Evolutionary conservation across 2,797 vertebrate genomes (phyloP).

Genomic region (Tamandua tetradactyla): DNA sequence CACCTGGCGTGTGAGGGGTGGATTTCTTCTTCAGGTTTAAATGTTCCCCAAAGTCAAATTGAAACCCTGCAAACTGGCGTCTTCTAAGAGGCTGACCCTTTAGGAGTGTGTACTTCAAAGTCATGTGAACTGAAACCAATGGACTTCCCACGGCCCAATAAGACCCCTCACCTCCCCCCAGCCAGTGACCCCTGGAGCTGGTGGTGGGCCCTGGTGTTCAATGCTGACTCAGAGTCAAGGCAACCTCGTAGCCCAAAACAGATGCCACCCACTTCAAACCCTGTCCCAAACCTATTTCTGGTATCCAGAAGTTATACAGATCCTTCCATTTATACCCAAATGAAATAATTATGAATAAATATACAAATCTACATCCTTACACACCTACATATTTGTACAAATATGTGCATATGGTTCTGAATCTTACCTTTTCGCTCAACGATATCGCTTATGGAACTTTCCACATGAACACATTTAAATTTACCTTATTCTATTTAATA

Average conservation of each 20-base stretch:
- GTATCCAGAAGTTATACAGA: neutral
- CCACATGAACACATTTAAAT: neutral
- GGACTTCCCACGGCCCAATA: neutral
- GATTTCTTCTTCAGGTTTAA: conserved; percentile 28
- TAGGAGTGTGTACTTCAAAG: neutral
- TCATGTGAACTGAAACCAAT: conserved; percentile 56
- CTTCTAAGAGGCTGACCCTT: neutral
- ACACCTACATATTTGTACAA: neutral
- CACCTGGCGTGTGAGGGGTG: conserved; percentile 64
- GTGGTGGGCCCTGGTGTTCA: neutral
- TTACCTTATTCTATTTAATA: neutral
- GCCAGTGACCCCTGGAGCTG: neutral
- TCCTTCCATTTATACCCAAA: neutral
- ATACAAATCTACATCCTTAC: neutral
- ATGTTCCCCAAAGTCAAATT: conserved; percentile 57
- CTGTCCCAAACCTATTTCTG: neutral
- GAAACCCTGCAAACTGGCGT: conserved; percentile 47
- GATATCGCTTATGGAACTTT: neutral
- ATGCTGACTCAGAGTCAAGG: neutral
- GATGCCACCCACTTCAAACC: neutral
- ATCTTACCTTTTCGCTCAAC: neutral
- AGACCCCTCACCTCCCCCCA: neutral
- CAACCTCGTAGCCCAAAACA: neutral
- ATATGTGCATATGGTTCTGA: neutral
- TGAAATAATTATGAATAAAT: neutral